These are phyloP conservation scores for Autographa pulchrina DNA, from an alignment of 2,888 invertebrate species.

Conservation along the genomic window DNA sequence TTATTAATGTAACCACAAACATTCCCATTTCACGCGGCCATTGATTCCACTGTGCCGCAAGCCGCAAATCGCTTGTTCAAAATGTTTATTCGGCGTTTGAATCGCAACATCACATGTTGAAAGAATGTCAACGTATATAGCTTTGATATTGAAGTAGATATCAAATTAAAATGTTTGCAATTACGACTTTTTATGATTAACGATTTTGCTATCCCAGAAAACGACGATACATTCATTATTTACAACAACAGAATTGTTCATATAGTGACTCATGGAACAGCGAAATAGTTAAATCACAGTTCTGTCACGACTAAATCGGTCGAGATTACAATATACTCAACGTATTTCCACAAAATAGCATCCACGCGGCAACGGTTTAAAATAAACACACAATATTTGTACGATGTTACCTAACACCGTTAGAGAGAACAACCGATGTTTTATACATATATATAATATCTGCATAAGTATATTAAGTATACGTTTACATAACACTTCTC, in stretches of 20 bases:
- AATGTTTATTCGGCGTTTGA: slow-evolving; percentile 20
- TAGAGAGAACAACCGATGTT: slow-evolving; percentile 56
- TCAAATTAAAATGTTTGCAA: background rate
- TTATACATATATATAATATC: slow-evolving; percentile 22
- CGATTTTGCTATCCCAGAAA: background rate
- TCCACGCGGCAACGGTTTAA: slow-evolving; percentile 15
- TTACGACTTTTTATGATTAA: background rate
- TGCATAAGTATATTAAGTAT: slow-evolving; percentile 40
- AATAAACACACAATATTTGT: slow-evolving; percentile 32
- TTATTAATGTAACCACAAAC: slow-evolving; percentile 33
- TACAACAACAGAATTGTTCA: background rate
- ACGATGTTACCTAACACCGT: slow-evolving; percentile 32
- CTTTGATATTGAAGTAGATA: no score
- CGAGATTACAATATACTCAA: slow-evolving; percentile 18
- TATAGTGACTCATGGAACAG: background rate
- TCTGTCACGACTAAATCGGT: slow-evolving; percentile 14
- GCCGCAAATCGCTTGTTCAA: slow-evolving; percentile 22
- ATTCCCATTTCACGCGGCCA: slow-evolving; percentile 20
- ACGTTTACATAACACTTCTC: slow-evolving; percentile 45
- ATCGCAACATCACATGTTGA: slow-evolving; percentile 4
- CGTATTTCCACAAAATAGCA: slow-evolving; percentile 18
- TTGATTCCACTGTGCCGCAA: slow-evolving; percentile 8
- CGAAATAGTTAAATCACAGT: background rate
- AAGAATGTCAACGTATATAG: no score
- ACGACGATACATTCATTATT: background rate